These are phyloP conservation scores for Zygogramma bicolorata DNA, from an alignment of 2,888 invertebrate genomes.

Conservation along the genomic window DNA sequence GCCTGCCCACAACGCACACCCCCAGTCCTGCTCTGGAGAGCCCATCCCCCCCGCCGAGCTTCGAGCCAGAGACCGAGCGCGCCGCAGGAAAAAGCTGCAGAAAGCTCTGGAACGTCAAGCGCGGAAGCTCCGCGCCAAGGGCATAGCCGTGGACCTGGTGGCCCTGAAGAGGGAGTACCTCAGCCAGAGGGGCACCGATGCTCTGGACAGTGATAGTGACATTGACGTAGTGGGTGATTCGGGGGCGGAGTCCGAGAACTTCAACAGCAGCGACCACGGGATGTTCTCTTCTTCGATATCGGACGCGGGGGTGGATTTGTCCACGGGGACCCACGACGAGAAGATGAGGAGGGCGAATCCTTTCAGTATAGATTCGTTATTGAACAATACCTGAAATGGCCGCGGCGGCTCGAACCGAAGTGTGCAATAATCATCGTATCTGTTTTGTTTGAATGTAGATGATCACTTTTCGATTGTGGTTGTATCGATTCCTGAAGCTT, in stretches of 20 bases:
- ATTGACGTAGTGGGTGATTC: conserved; percentile 89
- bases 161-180: conserved; percentile 88
- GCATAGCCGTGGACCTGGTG: conserved; percentile 89
- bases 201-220: conserved; percentile 74
- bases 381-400: conserved; percentile 77
- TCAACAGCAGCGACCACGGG: conserved; percentile 68
- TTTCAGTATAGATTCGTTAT: conserved; percentile 90
- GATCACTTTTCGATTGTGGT: conserved; percentile 9
- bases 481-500: background rate
- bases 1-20: conserved; percentile 98
- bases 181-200: conserved; percentile 77
- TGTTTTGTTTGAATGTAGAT: conserved; percentile 27
- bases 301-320: conserved; percentile 64
- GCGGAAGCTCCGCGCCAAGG: conserved; percentile 90
- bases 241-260: conserved; percentile 79
- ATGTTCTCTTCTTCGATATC: conserved; percentile 55
- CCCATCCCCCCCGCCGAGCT: conserved; percentile 95
- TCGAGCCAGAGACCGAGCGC: conserved; percentile 86
- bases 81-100: conserved; percentile 90
- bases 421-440: conserved; percentile 54
- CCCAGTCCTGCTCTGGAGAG: conserved; percentile 96
- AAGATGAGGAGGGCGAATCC: conserved; percentile 78
- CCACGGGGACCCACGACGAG: conserved; percentile 66
- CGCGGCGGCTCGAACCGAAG: conserved; percentile 25
- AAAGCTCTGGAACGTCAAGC: conserved; percentile 94